A percentile compares a stretch with the other conserved stretches of the same genome.
Evolutionary conservation across 2,797 vertebrate genomes (phyloP).

Genomic region (Tympanoctomys barrerae): DNA sequence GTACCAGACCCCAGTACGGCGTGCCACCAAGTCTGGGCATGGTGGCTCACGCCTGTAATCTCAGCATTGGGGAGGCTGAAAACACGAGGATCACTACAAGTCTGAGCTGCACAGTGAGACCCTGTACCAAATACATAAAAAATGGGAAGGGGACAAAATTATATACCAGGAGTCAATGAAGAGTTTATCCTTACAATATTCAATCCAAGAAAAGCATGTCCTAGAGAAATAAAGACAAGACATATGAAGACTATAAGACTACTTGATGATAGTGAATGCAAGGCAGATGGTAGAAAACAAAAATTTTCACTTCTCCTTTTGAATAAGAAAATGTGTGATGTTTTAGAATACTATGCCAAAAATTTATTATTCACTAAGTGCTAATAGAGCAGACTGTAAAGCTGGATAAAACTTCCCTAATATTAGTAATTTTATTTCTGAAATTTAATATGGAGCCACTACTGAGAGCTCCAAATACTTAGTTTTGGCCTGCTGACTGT

Average conservation of each 20-base stretch:
- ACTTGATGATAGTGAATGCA: not conserved
- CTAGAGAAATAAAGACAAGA: constrained; percentile 13
- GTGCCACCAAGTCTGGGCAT: too few relatives aligned
- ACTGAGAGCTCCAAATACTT: not conserved
- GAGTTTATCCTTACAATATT: constrained; percentile 1
- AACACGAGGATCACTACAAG: too few relatives aligned
- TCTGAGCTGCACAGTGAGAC: too few relatives aligned
- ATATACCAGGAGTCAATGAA: constrained; percentile 26
- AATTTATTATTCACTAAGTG: not conserved
- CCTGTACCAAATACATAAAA: not conserved
- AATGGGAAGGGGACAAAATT: not conserved
- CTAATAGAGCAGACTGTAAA: constrained; percentile 20
- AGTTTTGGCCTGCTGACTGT: constrained; percentile 23
- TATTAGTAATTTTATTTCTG: not conserved
- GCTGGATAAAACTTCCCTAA: not conserved
- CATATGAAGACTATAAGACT: constrained; percentile 1
- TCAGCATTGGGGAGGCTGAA: too few relatives aligned
- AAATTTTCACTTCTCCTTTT: not conserved
- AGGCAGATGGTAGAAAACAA: not conserved
- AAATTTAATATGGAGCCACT: constrained; percentile 17
- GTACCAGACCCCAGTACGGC: too few relatives aligned
- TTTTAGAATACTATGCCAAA: not conserved
- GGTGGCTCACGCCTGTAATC: too few relatives aligned
- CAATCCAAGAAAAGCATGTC: not conserved
- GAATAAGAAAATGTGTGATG: not conserved